Conservation (phyloP, 2,113 vertebrate species). For the Cavia porcellus region DNA sequence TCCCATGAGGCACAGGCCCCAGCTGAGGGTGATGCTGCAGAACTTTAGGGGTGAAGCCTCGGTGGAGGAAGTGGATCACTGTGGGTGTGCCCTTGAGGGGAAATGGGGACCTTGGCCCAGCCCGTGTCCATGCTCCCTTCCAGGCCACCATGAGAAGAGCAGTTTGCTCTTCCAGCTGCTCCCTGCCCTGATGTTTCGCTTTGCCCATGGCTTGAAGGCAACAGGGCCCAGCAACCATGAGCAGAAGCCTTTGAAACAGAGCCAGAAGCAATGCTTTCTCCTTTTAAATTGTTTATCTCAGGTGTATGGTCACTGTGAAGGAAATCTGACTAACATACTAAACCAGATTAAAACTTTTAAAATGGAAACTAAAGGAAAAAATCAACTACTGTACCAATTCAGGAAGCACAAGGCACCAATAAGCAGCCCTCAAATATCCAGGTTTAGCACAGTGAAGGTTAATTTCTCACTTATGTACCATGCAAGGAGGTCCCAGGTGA, state of each 20-base stretch:
- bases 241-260: neutral
- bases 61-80: neutral
- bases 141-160: neutral
- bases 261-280: neutral
- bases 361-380: constrained; percentile 38
- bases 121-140: neutral
- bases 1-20: neutral
- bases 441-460: neutral
- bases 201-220: neutral
- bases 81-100: neutral
- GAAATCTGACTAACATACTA: neutral
- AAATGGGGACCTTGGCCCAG: neutral
- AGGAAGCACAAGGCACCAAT: neutral
- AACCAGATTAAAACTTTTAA: neutral
- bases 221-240: neutral
- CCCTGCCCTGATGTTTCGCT: neutral
- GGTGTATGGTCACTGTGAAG: neutral
- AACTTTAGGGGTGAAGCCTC: neutral
- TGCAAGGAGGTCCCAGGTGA: neutral
- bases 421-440: neutral
- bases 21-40: neutral
- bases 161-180: too few relatives aligned
- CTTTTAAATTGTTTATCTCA: neutral
- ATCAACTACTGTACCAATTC: neutral
- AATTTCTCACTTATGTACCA: neutral